Percentiles rank a stretch among this genome's conserved stretches.
Conservation (phyloP, 2,888 invertebrate genomes). For the Celastrina argiolus region DNA sequence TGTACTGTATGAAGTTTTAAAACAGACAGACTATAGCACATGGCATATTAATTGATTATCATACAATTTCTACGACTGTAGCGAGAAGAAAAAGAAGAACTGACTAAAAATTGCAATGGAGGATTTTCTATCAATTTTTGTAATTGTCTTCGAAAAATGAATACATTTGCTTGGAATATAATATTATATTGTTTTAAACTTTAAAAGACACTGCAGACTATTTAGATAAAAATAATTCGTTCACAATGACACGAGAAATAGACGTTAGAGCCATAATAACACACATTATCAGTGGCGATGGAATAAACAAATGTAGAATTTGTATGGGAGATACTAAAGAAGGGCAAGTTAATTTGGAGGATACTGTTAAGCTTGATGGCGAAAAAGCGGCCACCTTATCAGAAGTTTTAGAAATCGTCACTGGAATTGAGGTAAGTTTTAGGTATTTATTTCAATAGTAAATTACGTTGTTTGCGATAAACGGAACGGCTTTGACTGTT, state of each 20-base stretch:
- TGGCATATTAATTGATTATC: too few relatives aligned
- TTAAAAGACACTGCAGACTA: neutral
- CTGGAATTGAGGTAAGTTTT: constrained; percentile 58
- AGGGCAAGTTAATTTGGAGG: constrained; percentile 65
- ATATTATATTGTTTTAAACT: neutral
- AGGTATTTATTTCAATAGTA: constrained; percentile 38
- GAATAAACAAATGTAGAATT: constrained; percentile 64
- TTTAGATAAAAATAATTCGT: neutral
- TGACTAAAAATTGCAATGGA: neutral
- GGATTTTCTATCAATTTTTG: neutral
- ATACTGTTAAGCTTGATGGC: constrained; percentile 69
- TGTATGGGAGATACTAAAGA: constrained; percentile 70
- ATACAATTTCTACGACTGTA: neutral
- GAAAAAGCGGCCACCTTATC: constrained; percentile 62
- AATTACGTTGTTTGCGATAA: constrained; percentile 52
- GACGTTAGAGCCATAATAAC: constrained; percentile 66
- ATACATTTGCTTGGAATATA: neutral
- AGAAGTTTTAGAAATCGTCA: constrained; percentile 60
- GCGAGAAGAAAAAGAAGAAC: neutral
- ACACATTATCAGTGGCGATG: constrained; percentile 68
- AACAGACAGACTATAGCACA: too few relatives aligned
- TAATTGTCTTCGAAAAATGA: neutral
- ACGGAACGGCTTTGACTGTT: constrained; percentile 61
- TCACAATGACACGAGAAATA: constrained; percentile 58
- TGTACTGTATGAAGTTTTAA: too few relatives aligned